Base-by-base conservation (phyloP, 2,797 vertebrate species). In the Phylloscopus collybita region DNA sequence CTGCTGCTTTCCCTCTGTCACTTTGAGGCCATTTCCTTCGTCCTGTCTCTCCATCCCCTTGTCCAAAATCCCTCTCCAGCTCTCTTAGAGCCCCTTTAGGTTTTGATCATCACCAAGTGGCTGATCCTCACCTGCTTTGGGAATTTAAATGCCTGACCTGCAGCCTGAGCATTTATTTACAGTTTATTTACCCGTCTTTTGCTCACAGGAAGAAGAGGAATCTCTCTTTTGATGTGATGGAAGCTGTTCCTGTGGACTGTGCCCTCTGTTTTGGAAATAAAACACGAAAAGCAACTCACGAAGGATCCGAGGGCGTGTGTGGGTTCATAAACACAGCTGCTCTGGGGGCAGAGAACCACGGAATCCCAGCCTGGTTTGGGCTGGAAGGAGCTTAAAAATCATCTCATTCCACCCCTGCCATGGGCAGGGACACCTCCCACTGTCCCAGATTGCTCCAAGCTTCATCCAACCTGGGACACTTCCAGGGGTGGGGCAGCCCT, bases 221-320 rank as follows among this genome's bases (percentile, higher is more conserved):
- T 49, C 5, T 76, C 81, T 51, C 6, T 61, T 75, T 76, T 4
- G 32, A 4, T 2, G 61, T 10, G 53, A 21, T 32, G 76, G 57
- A n/a, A 83, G 53, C 57, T 40, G 76, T 29, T 60, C 38, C 38
- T 66, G 60, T 9, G 47, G 11, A 0, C 75, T 40, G 2, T 6
- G 13, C 27, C 6, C 54, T 80, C 61, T 96, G 94, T 92, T 96
- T 93, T 92, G 95, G 89, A 88, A 94, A 95, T 56, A 94, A 62
- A 85, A 4, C 49, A 1, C 73, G 2, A 1, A 74, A 44, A 49
- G 13, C 74, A 75, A 70, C 74, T 59, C 0, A 0, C 16, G 76
- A 38, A 27, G 82, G 64, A 36, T 9, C 18, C 0, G 1, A 18
- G 78, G 11, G 65, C 27, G 29, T 4, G 38, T 29, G 79, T 9